A percentile compares a stretch with the other conserved stretches of the same genome.
Conservation (phyloP, 2,113 vertebrate genomes). For the Papio anubis region DNA sequence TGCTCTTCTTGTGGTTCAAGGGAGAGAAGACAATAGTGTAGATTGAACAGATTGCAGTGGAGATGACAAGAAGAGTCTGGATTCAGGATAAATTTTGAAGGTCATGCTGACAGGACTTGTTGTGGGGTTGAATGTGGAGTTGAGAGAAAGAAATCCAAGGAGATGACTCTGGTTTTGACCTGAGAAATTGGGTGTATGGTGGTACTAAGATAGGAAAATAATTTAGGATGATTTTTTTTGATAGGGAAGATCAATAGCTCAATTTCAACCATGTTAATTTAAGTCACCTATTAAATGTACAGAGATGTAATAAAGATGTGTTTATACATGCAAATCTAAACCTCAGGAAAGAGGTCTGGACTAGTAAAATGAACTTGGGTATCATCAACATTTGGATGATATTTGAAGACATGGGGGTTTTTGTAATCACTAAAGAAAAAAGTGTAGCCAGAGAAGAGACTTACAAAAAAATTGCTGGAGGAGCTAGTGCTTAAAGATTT, state of each 20-base stretch:
- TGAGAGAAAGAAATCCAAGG: not conserved
- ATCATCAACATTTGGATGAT: not conserved
- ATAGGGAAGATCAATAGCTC: not conserved
- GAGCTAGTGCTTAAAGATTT: not conserved
- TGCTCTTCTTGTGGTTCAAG: not conserved
- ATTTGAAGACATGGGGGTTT: not conserved
- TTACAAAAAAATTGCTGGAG: not conserved
- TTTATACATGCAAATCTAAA: not conserved
- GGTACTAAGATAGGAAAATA: not conserved
- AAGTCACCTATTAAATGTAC: not conserved
- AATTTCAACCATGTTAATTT: not conserved
- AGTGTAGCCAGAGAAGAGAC: not conserved
- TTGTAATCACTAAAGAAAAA: not conserved
- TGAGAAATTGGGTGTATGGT: not conserved
- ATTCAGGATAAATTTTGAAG: not conserved
- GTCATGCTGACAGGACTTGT: not conserved
- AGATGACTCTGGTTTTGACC: not conserved
- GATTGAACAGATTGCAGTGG: not conserved
- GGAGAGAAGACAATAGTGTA: not conserved
- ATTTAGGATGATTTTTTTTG: not conserved
- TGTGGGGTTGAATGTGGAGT: not conserved
- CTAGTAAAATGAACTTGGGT: not conserved
- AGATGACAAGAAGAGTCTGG: not conserved
- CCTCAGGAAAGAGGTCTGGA: not conserved
- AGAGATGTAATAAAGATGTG: not conserved